These are phyloP conservation scores for Peromyscus californicus DNA, from an alignment of 2,113 vertebrate genomes.

Conservation along the genomic window DNA sequence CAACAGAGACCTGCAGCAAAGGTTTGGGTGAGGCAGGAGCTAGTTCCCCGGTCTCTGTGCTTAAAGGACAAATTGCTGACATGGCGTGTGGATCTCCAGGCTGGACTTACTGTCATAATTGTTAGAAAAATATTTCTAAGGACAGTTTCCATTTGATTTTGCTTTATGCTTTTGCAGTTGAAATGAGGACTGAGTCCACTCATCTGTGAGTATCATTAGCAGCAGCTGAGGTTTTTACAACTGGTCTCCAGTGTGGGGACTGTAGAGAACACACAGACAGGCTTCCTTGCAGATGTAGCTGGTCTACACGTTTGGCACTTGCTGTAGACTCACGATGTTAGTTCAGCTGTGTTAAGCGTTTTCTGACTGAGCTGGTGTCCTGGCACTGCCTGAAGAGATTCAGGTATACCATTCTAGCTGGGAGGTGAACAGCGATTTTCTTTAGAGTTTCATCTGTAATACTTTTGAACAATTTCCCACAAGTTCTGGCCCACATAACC, in stretches of 20 bases:
- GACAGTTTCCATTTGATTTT: slow-evolving; percentile 22
- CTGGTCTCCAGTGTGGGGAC: neutral
- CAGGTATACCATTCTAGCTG: slow-evolving; percentile 22
- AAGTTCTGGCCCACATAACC: slow-evolving; percentile 55
- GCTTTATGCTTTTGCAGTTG: slow-evolving; percentile 38
- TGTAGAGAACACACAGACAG: neutral
- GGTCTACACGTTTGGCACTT: neutral
- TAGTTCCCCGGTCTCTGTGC: neutral
- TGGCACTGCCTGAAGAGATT: slow-evolving; percentile 61
- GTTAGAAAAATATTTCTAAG: neutral
- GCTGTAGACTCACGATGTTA: slow-evolving; percentile 38
- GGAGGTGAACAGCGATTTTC: slow-evolving; percentile 64
- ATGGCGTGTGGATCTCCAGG: neutral
- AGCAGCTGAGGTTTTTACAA: neutral
- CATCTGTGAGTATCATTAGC: neutral
- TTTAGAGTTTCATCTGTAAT: slow-evolving; percentile 70
- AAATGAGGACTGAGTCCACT: slow-evolving; percentile 8
- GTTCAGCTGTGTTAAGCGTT: slow-evolving; percentile 60
- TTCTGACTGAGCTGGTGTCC: slow-evolving; percentile 46
- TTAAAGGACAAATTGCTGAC: neutral
- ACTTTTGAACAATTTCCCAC: slow-evolving; percentile 73
- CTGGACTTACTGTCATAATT: slow-evolving; percentile 30
- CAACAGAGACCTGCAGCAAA: neutral
- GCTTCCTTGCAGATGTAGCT: neutral
- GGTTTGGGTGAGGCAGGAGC: neutral